phyloP scores from a whole-genome alignment of 1,140 invertebrate genomes.

The Tribolium castaneum region DNA sequence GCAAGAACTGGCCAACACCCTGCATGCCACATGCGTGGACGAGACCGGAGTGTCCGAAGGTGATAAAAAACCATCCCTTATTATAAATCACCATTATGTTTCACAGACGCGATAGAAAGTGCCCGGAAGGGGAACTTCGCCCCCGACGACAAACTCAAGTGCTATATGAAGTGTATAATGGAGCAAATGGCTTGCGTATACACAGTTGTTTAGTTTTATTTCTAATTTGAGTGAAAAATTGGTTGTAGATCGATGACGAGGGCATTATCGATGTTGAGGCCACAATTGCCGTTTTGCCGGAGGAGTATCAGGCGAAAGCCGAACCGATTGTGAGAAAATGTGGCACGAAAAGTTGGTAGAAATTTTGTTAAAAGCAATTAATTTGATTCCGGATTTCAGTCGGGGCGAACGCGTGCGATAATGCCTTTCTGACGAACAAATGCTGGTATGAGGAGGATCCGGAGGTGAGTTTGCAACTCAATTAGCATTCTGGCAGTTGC shows the following conservation, averaged over 20 bases:
- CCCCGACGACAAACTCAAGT: constrained; percentile 59
- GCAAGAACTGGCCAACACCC: constrained; percentile 38
- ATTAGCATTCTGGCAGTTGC: not conserved
- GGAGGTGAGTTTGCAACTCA: constrained; percentile 45
- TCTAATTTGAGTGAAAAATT: not conserved
- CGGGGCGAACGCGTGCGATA: constrained; percentile 57
- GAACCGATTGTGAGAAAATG: constrained; percentile 57
- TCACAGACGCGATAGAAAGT: constrained; percentile 46
- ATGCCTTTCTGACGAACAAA: constrained; percentile 57
- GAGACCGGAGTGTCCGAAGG: constrained; percentile 46
- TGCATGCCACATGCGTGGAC: constrained; percentile 45
- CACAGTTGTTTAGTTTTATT: constrained; percentile 38
- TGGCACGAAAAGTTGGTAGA: constrained; percentile 57
- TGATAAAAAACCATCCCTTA: not conserved
- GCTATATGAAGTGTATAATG: constrained; percentile 64
- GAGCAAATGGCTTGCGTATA: constrained; percentile 60
- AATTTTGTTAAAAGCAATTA: not conserved
- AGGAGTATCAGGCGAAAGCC: constrained; percentile 50
- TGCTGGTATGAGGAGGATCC: constrained; percentile 52
- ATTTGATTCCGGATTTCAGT: constrained; percentile 51
- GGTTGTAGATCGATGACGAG: constrained; percentile 59
- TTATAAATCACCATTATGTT: not conserved
- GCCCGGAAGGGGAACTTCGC: constrained; percentile 53
- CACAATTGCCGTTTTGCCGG: constrained; percentile 59
- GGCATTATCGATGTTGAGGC: constrained; percentile 61